These are phyloP conservation scores for Drosophila punjabiensis DNA, from an alignment of 1,140 invertebrate species.

Conservation along the genomic window DNA sequence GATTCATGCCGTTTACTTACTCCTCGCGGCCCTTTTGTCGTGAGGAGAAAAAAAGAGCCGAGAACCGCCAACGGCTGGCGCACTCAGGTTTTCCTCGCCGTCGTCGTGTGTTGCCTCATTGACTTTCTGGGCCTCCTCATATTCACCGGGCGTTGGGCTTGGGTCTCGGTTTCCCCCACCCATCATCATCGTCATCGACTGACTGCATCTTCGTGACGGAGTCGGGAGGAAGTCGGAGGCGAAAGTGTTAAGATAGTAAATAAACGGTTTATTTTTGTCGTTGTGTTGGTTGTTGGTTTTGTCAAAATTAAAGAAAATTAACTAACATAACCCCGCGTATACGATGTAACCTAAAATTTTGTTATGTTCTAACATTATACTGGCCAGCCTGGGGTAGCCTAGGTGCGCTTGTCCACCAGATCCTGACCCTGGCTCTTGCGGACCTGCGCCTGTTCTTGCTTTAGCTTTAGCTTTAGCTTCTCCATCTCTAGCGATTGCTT, in stretches of 20 bases:
- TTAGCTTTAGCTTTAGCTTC: constrained; percentile 5
- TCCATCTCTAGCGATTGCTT: constrained; percentile 54
- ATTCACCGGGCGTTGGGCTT: constrained; percentile 46
- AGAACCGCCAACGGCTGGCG: constrained; percentile 38
- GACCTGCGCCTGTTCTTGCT: not conserved
- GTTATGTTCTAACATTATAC: constrained; percentile 5
- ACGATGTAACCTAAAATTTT: constrained; percentile 54
- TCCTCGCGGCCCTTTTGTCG: constrained; percentile 76
- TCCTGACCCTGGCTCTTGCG: not conserved
- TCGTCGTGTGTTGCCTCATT: constrained; percentile 74
- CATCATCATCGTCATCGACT: not conserved
- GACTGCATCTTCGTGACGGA: constrained; percentile 40
- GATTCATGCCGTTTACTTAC: constrained; percentile 75
- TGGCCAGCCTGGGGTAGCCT: constrained; percentile 12
- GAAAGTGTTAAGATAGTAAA: constrained; percentile 26
- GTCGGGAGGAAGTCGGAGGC: constrained; percentile 33
- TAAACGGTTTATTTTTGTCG: constrained; percentile 27
- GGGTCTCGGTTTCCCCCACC: constrained; percentile 8
- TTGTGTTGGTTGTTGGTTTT: constrained; percentile 4
- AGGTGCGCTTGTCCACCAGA: not conserved
- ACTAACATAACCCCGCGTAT: constrained; percentile 34
- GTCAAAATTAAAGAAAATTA: constrained; percentile 43
- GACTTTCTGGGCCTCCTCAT: constrained; percentile 72
- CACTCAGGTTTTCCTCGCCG: constrained; percentile 24
- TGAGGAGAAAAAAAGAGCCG: constrained; percentile 41